Base-by-base conservation (phyloP, 2,797 vertebrate genomes). In the Cyclura pinguis region DNA sequence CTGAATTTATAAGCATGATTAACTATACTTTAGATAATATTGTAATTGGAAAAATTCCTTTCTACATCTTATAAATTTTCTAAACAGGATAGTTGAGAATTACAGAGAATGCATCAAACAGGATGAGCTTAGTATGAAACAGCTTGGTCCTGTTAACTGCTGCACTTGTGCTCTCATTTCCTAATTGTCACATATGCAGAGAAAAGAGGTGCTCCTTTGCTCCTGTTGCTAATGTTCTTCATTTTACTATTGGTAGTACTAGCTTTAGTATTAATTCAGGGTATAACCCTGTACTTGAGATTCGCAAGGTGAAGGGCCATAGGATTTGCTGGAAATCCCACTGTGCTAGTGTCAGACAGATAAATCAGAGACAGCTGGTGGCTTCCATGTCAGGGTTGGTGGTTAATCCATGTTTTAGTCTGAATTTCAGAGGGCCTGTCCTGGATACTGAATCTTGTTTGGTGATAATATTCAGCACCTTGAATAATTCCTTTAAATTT, bases 81-180 rank as follows among this genome's bases (percentile, higher is more conserved):
- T 59, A 38, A 52, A 42, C 0, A 47, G 20, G 4, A 0, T 47
- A 27, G 5, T 72, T 27, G 42, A 52, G 18, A 3, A 1, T 4
- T 29, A 0, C 0, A 6, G 9, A 0, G 0, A n/a, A 10, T 32
- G 27, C 12, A 84, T 84, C 42, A 13, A 1, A 84, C 5, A 18
- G 32, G 2, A 50, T 69, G 62, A 67, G 24, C 62, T 57, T 4
- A 6, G 18, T 55, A 22, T 24, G 69, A 35, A 74, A 73, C 27
- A 62, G 35, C 55, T 24, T 42, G 1, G 42, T 32, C 20, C 35
- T 42, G 14, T 77, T 55, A 29, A 27, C 42, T 59, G 72, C 29
- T 59, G 12, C 35, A 78, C 4, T 64, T 14, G 12, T 14, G 1
- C 6, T 50, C 18, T 64, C 14, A 18, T 64, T 78, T 78, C 38